phyloP scores from a whole-genome alignment of 2,888 invertebrate species.

The Drosophila villosipedis region DNA sequence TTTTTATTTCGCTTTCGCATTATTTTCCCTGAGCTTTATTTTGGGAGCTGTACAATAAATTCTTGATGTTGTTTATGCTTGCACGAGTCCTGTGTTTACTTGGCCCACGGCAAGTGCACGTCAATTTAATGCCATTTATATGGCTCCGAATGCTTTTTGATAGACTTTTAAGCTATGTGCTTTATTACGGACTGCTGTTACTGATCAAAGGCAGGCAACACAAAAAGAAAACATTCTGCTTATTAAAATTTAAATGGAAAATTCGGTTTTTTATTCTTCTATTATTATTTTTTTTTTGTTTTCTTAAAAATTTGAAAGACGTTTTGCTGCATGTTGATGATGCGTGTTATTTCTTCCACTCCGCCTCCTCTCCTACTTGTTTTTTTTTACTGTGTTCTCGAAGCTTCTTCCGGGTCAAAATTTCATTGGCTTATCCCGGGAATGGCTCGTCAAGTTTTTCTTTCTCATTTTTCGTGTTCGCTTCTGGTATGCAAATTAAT shows the following conservation, averaged over 20 bases:
- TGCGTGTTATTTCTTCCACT: constrained; percentile 39
- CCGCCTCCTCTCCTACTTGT: too few species aligned
- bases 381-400: constrained; percentile 5
- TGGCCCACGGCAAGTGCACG: constrained; percentile 56
- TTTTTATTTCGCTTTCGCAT: constrained; percentile 4
- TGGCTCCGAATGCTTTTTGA: constrained; percentile 69
- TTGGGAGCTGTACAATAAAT: constrained; percentile 62
- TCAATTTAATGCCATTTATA: constrained; percentile 68
- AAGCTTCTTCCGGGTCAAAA: constrained; percentile 30
- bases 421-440: constrained; percentile 55
- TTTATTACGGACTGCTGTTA: constrained; percentile 40
- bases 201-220: constrained; percentile 61
- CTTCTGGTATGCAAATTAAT: constrained; percentile 40
- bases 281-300: constrained; percentile 2
- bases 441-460: constrained; percentile 57
- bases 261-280: constrained; percentile 12
- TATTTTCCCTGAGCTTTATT: constrained; percentile 21
- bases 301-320: neutral
- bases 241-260: constrained; percentile 64
- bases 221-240: constrained; percentile 29
- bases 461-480: neutral
- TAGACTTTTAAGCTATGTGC: constrained; percentile 76
- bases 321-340: constrained; percentile 41
- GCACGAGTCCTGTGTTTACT: constrained; percentile 50
- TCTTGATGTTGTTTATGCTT: constrained; percentile 62